Evolutionary conservation across 2,797 vertebrate genomes (phyloP).

Genomic region (Enteromius argenteus): DNA sequence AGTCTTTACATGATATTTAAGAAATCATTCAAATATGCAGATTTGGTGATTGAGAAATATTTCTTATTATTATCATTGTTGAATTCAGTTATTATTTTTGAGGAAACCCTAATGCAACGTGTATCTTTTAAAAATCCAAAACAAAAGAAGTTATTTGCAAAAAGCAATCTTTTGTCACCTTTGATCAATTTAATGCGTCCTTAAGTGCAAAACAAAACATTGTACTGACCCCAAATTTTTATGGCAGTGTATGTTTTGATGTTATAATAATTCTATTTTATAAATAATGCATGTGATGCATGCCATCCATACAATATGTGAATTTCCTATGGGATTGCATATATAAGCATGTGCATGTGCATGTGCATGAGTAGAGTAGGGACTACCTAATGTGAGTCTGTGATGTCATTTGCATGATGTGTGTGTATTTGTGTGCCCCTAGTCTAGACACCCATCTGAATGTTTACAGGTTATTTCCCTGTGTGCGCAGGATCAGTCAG

Average conservation of each 20-base stretch:
- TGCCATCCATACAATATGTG: neutral
- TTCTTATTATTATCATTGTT: neutral
- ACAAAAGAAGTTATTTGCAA: too few species aligned
- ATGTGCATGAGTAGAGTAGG: conserved; percentile 43
- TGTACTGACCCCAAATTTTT: neutral
- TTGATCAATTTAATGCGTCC: neutral
- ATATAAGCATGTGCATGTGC: conserved; percentile 60
- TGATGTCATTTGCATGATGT: conserved; percentile 44
- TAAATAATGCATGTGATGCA: conserved; percentile 4
- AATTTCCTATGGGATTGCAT: neutral
- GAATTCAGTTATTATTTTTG: neutral
- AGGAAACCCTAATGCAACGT: neutral
- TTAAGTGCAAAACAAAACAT: neutral
- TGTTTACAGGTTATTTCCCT: conserved; percentile 87
- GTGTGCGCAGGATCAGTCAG: conserved; percentile 98
- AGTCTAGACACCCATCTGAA: conserved; percentile 77
- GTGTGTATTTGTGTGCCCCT: conserved; percentile 55
- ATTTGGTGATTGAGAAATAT: neutral
- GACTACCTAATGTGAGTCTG: conserved; percentile 52
- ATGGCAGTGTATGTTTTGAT: neutral
- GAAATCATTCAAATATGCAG: neutral
- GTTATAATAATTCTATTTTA: neutral
- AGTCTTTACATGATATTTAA: neutral
- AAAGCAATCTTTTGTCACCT: neutral
- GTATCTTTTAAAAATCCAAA: too few species aligned